Conservation (phyloP, 2,888 invertebrate genomes). For the Nemapogon koenigi region DNA sequence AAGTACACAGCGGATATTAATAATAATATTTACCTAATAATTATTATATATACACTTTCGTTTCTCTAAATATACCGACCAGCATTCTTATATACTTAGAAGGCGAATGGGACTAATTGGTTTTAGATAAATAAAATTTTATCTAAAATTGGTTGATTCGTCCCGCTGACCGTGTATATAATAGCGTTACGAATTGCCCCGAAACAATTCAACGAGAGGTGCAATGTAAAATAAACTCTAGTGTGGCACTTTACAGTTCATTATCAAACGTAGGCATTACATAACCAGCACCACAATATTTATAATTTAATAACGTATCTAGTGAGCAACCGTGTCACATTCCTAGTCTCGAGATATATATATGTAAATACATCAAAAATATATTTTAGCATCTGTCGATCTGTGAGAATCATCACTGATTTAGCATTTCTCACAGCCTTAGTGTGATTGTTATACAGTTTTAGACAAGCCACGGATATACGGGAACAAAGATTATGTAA, state of each 20-base stretch:
- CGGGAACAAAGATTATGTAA: too few species aligned
- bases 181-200: too few species aligned
- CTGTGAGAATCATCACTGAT: conserved; percentile 30
- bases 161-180: too few species aligned
- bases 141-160: too few species aligned
- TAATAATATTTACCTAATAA: too few species aligned
- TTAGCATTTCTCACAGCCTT: conserved; percentile 16
- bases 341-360: too few species aligned
- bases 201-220: not conserved
- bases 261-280: not conserved
- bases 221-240: conserved; percentile 40
- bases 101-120: too few species aligned
- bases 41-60: too few species aligned
- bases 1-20: too few species aligned
- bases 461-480: not conserved
- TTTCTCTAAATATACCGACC: too few species aligned
- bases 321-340: conserved; percentile 52
- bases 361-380: conserved; percentile 61
- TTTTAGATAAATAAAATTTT: too few species aligned
- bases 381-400: conserved; percentile 33
- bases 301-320: conserved; percentile 39
- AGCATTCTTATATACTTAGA: too few species aligned
- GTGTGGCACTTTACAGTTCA: conserved; percentile 52
- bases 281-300: conserved; percentile 45
- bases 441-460: conserved; percentile 6